Conservation (phyloP, 2,113 vertebrate species). For the Charadrius vociferus region DNA sequence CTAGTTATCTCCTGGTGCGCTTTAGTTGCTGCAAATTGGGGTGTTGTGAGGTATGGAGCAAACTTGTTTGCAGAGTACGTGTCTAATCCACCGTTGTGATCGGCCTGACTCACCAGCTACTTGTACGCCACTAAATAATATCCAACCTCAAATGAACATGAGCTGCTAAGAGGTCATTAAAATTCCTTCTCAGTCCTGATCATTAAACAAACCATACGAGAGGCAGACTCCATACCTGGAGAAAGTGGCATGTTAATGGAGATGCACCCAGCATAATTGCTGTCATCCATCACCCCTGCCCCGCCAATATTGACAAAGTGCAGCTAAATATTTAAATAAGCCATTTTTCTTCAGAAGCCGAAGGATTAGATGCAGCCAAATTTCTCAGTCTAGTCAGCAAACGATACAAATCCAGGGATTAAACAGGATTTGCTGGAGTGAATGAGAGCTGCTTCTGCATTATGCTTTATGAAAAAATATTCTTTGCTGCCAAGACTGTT, state of each 20-base stretch:
- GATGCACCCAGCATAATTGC: conserved; percentile 68
- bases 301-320: conserved; percentile 62
- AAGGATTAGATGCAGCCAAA: conserved; percentile 43
- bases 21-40: neutral
- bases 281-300: conserved; percentile 69
- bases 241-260: conserved; percentile 65
- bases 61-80: neutral
- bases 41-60: neutral
- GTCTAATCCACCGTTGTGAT: neutral
- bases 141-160: neutral
- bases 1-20: neutral
- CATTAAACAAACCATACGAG: conserved; percentile 62
- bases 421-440: conserved; percentile 52
- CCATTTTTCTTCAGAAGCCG: conserved; percentile 68
- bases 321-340: conserved; percentile 76
- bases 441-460: conserved; percentile 53
- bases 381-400: conserved; percentile 60
- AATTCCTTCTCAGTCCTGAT: conserved; percentile 28
- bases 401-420: conserved; percentile 51
- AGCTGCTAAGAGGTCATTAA: conserved; percentile 33
- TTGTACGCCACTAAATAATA: neutral
- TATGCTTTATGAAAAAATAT: conserved; percentile 49
- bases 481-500: conserved; percentile 32
- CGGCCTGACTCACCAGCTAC: neutral
- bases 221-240: conserved; percentile 60